Base-by-base conservation (phyloP, 2,113 vertebrate species). In the Pomatorhinus ruficollis region DNA sequence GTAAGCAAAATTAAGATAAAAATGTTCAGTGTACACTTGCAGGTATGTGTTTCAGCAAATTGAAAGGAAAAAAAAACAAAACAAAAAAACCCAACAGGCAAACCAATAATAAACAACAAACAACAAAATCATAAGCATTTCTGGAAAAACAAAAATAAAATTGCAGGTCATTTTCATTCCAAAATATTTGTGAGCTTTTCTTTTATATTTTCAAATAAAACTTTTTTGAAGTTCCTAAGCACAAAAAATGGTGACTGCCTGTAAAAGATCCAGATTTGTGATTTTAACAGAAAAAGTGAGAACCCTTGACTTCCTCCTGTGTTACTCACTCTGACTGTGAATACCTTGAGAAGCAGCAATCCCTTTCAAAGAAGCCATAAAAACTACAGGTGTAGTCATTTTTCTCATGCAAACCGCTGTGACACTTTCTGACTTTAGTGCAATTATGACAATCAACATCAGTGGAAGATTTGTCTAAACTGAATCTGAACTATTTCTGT, bases 141-240 rank as follows among this genome's bases (percentile, higher is more conserved):
- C 9, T 52, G 23, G 33, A 18, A 11, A 53, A 42, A 8, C 7
- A 56, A 28, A 47, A 50, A 23, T 16, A 47, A n/a, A 50, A 9
- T 3, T 6, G 0, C 2, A 5, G 2, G 4, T 17, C 0, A 31
- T 79, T 89, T 86, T 47, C 3, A 74, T 8, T 16, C 13, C 4
- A n/a, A 76, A 76, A 49, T 0, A 56, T 60, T 24, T 77, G 6
- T 77, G 11, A 5, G 2, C 1, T 13, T 35, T 75, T 47, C 3
- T 9, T 9, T 22, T 27, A 20, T 50, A 7, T 25, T 69, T 61
- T 11, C 4, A 54, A 42, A 61, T 59, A 33, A 75, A 78, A 31
- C 4, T 75, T 72, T 3, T 5, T 21, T 28, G 17, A 15, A 56
- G 39, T 68, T 65, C 2, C 4, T 33, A 53, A 79, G 3, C 10